Base-by-base conservation (phyloP, 2,113 vertebrate genomes). In the Conger conger region DNA sequence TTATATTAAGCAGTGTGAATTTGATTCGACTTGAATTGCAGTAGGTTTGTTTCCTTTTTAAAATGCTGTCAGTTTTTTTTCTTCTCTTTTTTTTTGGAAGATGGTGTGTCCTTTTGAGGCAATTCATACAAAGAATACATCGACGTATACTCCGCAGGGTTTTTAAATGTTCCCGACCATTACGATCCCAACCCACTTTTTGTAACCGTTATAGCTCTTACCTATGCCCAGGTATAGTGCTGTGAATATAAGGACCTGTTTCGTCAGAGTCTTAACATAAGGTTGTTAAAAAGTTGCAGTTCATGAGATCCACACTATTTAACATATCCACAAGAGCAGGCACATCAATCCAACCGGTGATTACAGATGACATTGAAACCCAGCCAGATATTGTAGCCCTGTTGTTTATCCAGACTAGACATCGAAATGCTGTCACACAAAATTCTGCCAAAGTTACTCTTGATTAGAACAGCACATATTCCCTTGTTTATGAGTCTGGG, bases 11-110 rank as follows among this genome's bases (percentile, higher is more conserved):
- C 83, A 88, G 88, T 91, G 91, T 93, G 91, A 92, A 89, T 93
- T 93, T 93, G 76, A 78, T 86, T 80, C 40, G 93, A 95, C 93
- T 94, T 95, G 91, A 95, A 92, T 94, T 97, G 96, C 96, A 95
- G 93, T 94, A 95, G 95, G 93, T 95, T 95, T 93, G 88, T 94
- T 89, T 89, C 88, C 54, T 86, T 86, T 86, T 85, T 80, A 76
- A 86, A 87, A 84, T 81, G 60, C 81, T 82, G 83, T 85, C 42
- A 35, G n/a, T n/a, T n/a, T n/a, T n/a, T 73, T 79, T 86, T 86
- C 91, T n/a, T n/a, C n/a, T n/a, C n/a, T n/a, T n/a, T n/a, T 89
- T 88, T 91, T 92, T 88, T 84, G 89, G 84, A 88, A 92, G 89
- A 84, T 91, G 84, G 82, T 90, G 73, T 82, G 45, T 91, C 84